Conservation (phyloP, 2,113 vertebrate species). For the Typhlomys cinereus region DNA sequence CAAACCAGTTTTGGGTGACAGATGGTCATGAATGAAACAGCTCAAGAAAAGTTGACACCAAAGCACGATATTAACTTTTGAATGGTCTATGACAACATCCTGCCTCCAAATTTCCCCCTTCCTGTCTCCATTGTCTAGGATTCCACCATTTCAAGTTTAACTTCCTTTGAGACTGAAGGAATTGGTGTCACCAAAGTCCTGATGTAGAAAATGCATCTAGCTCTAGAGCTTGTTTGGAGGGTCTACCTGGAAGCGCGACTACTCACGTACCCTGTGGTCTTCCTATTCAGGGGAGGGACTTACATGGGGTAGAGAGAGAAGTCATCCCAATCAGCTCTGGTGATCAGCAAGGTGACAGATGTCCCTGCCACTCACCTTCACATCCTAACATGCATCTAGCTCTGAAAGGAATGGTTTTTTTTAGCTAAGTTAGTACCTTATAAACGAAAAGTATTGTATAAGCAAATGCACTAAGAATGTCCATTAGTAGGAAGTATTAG, state of each 20-base stretch:
- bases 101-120: neutral
- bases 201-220: slow-evolving; percentile 32
- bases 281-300: neutral
- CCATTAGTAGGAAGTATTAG: neutral
- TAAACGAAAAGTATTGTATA: neutral
- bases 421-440: neutral
- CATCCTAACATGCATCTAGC: neutral
- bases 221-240: neutral
- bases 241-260: neutral
- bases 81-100: neutral
- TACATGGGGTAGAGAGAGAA: neutral
- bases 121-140: slow-evolving; percentile 8
- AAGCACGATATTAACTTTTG: slow-evolving; percentile 49
- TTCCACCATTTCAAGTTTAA: neutral
- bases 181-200: slow-evolving; percentile 20
- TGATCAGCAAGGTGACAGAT: neutral
- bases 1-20: neutral
- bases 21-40: neutral
- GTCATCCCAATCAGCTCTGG: neutral
- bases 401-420: neutral
- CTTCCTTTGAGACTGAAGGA: slow-evolving; percentile 6
- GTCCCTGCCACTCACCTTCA: neutral
- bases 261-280: neutral
- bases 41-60: neutral
- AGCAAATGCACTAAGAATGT: neutral